A percentile compares a stretch with the other conserved stretches of the same genome.
Evolutionary conservation across 2,113 vertebrate genomes (phyloP).

Genomic region (Fukomys damarensis): DNA sequence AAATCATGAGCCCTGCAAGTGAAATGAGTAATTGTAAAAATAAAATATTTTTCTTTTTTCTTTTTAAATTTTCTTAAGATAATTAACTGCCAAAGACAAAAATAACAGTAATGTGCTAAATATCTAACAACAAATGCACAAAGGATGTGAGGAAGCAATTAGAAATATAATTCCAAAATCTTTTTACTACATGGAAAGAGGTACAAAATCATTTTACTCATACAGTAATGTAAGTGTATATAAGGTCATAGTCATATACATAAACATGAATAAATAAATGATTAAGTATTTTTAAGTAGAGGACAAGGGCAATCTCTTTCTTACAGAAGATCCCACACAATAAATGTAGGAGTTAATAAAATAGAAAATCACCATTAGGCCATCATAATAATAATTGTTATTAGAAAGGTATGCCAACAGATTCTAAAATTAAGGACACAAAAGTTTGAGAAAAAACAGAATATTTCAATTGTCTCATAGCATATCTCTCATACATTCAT

Average conservation of each 20-base stretch:
- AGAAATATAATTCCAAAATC: neutral
- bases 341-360: neutral
- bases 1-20: neutral
- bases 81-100: too few species aligned
- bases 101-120: too few species aligned
- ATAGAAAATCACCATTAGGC: neutral
- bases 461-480: neutral
- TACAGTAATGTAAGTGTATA: neutral
- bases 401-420: neutral
- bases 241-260: neutral
- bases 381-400: neutral
- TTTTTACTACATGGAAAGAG: neutral
- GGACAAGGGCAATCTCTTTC: neutral
- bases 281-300: neutral
- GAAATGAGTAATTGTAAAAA: neutral
- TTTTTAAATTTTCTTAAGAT: neutral
- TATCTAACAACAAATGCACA: too few species aligned
- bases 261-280: neutral
- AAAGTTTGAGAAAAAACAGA: neutral
- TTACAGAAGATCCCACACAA: neutral
- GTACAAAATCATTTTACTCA: neutral
- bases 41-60: neutral
- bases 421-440: neutral
- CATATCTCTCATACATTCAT: neutral
- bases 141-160: neutral